A percentile compares a stretch with the other conserved stretches of the same genome.
These are phyloP conservation scores for Thalassaphorura encarpata DNA, from an alignment of 1,140 invertebrate genomes.

Conservation along the genomic window DNA sequence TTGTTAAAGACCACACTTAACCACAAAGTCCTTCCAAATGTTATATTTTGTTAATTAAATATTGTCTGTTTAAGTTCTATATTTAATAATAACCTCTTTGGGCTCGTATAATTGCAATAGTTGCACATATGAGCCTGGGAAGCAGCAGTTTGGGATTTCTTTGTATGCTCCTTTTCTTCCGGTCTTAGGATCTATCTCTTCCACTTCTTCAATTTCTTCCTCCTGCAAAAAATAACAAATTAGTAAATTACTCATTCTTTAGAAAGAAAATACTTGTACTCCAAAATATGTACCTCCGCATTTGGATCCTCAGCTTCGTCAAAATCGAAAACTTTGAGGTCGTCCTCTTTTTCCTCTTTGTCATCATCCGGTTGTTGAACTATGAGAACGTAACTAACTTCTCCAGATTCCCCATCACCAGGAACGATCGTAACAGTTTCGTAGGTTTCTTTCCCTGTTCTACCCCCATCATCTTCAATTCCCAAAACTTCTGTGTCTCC, in stretches of 20 bases:
- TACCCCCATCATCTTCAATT: slow-evolving; percentile 18
- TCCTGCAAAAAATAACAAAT: slow-evolving; percentile 28
- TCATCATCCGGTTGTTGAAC: slow-evolving; percentile 58
- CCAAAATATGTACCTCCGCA: slow-evolving; percentile 33
- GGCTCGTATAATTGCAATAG: slow-evolving; percentile 81
- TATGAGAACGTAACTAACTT: slow-evolving; percentile 81
- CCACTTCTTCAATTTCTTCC: slow-evolving; percentile 43
- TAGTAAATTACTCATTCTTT: too few relatives aligned
- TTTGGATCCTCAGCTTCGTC: slow-evolving; percentile 47
- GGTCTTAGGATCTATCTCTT: slow-evolving; percentile 58
- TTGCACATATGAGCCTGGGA: slow-evolving; percentile 66
- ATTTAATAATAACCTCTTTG: slow-evolving; percentile 55
- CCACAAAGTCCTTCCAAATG: too few relatives aligned
- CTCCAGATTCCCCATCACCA: slow-evolving; percentile 62
- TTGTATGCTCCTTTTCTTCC: slow-evolving; percentile 51
- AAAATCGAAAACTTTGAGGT: slow-evolving; percentile 48
- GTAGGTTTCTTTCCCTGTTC: slow-evolving; percentile 46
- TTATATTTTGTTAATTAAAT: too few relatives aligned
- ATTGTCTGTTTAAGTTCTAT: background rate
- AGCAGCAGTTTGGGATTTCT: slow-evolving; percentile 57
- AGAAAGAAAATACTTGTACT: slow-evolving; percentile 1
- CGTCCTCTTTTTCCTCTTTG: slow-evolving; percentile 38
- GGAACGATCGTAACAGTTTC: slow-evolving; percentile 80
- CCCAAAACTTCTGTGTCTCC: slow-evolving; percentile 21
- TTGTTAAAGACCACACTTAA: background rate